Percentiles rank a stretch among this genome's conserved stretches.
These are phyloP conservation scores for Adoxophyes honmai DNA, from an alignment of 1,140 invertebrate genomes.

Conservation along the genomic window DNA sequence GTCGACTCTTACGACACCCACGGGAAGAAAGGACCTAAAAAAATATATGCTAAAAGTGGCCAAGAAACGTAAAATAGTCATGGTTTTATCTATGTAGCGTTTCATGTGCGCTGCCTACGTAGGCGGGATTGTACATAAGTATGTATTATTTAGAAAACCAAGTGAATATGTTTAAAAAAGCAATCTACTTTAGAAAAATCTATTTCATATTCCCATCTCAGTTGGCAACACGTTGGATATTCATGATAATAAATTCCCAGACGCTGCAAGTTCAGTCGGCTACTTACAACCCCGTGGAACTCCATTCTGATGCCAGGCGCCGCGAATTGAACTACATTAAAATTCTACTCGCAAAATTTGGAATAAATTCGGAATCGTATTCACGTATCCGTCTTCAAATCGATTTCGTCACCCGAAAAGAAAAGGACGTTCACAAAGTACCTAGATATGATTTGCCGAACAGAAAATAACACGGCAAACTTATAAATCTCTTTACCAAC, in stretches of 20 bases:
- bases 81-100: no score
- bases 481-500: constrained; percentile 1
- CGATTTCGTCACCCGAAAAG: constrained; percentile 40
- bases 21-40: no score
- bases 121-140: no score
- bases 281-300: constrained; percentile 15
- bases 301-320: neutral
- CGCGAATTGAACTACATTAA: constrained; percentile 29
- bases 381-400: constrained; percentile 46
- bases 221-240: neutral
- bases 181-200: no score
- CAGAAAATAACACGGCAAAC: constrained; percentile 23
- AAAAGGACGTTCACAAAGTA: constrained; percentile 37
- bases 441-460: constrained; percentile 37
- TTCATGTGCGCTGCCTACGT: no score
- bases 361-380: constrained; percentile 52
- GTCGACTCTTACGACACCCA: no score
- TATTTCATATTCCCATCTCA: no score
- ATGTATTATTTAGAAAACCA: no score
- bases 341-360: constrained; percentile 46
- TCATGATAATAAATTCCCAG: neutral
- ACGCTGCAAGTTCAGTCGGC: constrained; percentile 16
- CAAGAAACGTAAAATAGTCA: no score
- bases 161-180: no score
- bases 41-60: no score